A percentile compares a stretch with the other conserved stretches of the same genome.
Evolutionary conservation across 92 coral and sea anemone genomes (phyloP).

Genomic region (Nematostella vectensis): DNA sequence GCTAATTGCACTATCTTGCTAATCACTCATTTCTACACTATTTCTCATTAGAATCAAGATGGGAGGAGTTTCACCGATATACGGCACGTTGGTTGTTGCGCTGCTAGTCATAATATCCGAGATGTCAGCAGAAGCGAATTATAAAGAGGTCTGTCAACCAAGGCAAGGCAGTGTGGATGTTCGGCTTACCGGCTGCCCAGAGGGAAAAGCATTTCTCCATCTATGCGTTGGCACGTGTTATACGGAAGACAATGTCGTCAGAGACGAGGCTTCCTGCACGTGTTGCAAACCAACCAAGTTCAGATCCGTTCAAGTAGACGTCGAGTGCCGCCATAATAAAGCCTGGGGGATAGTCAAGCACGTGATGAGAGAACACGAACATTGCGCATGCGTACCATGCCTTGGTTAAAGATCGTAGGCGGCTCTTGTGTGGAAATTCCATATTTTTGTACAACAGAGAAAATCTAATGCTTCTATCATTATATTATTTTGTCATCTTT

Average conservation of each 20-base stretch:
- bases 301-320: not conserved
- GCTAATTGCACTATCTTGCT: no score
- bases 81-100: not conserved
- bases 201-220: not conserved
- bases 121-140: not conserved
- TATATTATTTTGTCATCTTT: no score
- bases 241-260: not conserved
- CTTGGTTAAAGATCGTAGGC: not conserved
- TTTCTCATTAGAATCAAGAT: no score
- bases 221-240: conserved; percentile 1
- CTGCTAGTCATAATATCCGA: not conserved
- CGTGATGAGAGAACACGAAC: conserved; percentile 5
- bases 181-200: not conserved
- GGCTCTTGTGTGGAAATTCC: no score
- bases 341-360: not conserved
- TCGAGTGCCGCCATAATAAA: not conserved
- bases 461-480: no score
- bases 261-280: not conserved
- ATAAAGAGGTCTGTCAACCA: not conserved
- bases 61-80: not conserved
- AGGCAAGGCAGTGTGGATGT: not conserved
- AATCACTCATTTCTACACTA: no score
- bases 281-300: conserved; percentile 2
- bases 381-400: conserved; percentile 21
- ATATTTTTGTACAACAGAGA: no score